phyloP scores from a whole-genome alignment of 2,113 vertebrate species.

The Calonectris borealis region DNA sequence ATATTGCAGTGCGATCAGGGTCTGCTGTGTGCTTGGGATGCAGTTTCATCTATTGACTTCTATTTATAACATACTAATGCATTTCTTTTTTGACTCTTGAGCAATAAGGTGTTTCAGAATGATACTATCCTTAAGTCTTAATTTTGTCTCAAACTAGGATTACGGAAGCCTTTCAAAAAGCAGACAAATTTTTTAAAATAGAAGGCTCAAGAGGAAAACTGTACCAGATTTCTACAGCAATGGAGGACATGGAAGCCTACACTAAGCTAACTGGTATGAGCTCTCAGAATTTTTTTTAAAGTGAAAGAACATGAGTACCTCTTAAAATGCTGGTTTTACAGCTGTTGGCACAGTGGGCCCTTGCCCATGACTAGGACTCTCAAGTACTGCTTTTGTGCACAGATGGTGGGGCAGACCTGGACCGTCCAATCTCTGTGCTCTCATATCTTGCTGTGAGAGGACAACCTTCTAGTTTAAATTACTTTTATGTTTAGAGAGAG shows the following conservation, averaged over 20 bases:
- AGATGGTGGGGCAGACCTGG: neutral
- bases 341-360: neutral
- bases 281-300: neutral
- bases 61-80: neutral
- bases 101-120: neutral
- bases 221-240: constrained; percentile 84
- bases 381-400: neutral
- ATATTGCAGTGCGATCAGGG: neutral
- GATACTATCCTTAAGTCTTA: neutral
- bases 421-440: neutral
- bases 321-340: neutral
- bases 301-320: neutral
- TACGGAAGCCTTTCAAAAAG: constrained; percentile 90
- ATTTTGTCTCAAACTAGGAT: constrained; percentile 79
- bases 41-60: neutral
- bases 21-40: neutral
- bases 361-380: neutral
- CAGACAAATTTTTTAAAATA: constrained; percentile 81
- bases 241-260: constrained; percentile 95
- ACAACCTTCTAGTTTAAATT: neutral
- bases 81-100: neutral
- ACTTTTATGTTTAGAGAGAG: neutral
- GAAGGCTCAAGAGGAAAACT: constrained; percentile 71
- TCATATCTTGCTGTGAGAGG: neutral
- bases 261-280: constrained; percentile 89